phyloP scores from a whole-genome alignment of 2,888 invertebrate genomes.

The Augochlorella aurata region DNA sequence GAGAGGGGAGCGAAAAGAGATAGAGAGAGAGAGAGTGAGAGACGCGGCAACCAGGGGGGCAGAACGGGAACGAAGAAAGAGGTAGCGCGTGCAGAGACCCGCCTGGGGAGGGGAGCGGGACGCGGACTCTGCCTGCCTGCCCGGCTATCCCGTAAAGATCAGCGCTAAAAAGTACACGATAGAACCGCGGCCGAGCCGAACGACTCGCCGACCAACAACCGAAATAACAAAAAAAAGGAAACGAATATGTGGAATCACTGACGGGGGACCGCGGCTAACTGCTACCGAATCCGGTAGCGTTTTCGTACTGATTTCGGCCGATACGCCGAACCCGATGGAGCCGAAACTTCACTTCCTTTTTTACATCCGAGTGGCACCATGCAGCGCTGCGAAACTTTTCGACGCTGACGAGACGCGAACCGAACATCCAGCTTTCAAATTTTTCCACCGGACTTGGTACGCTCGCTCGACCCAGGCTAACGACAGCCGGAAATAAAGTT shows the following conservation, averaged over 20 bases:
- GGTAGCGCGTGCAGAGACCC: constrained; percentile 64
- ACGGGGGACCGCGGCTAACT: constrained; percentile 23
- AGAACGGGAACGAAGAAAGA: constrained; percentile 53
- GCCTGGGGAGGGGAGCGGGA: constrained; percentile 44
- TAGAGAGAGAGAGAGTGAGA: constrained; percentile 18
- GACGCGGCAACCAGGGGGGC: constrained; percentile 12
- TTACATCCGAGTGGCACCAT: background rate
- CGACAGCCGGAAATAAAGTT: too few species aligned
- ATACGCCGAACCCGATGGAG: constrained; percentile 37
- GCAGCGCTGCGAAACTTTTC: constrained; percentile 7
- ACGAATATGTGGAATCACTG: constrained; percentile 40
- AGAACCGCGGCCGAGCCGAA: constrained; percentile 46
- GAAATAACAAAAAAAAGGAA: background rate
- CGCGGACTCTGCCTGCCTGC: constrained; percentile 28
- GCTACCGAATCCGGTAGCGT: constrained; percentile 58
- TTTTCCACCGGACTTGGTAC: background rate
- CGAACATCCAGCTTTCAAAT: background rate
- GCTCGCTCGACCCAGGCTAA: too few species aligned
- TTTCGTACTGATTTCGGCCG: constrained; percentile 39
- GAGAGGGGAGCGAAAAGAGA: constrained; percentile 1
- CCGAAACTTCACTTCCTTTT: constrained; percentile 25
- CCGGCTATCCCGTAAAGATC: constrained; percentile 73
- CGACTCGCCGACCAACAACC: constrained; percentile 41
- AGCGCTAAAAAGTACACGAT: constrained; percentile 68
- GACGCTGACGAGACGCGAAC: background rate